phyloP scores from a whole-genome alignment of 2,113 vertebrate species.

The Lycaon pictus region DNA sequence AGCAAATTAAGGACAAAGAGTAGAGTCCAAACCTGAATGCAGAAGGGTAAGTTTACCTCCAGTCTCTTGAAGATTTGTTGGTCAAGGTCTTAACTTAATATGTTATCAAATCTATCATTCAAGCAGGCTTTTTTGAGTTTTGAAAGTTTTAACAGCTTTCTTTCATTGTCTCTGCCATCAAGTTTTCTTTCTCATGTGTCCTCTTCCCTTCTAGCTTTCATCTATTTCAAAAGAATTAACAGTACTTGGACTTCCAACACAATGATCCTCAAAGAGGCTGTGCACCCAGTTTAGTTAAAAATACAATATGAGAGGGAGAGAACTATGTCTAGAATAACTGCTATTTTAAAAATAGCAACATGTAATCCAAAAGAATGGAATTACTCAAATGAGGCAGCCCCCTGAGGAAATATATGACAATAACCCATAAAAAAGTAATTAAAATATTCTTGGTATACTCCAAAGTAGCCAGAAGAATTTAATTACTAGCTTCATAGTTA shows the following conservation, averaged over 20 bases:
- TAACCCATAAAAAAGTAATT: constrained; percentile 67
- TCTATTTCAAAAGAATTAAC: constrained; percentile 54
- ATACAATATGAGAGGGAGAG: constrained; percentile 40
- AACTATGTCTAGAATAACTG: constrained; percentile 49
- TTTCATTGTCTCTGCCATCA: background rate
- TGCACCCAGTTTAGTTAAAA: constrained; percentile 51
- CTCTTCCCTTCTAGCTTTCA: constrained; percentile 51
- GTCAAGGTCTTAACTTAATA: background rate
- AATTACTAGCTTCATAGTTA: constrained; percentile 67
- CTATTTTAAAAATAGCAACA: constrained; percentile 64
- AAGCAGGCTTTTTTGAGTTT: background rate
- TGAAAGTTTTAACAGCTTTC: constrained; percentile 18
- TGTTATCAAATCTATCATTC: background rate
- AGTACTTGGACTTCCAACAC: constrained; percentile 26
- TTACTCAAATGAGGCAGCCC: constrained; percentile 46
- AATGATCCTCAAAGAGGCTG: constrained; percentile 45
- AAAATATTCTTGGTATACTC: constrained; percentile 63
- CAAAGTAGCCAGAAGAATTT: constrained; percentile 59
- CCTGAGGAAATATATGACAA: constrained; percentile 61
- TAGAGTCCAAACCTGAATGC: background rate
- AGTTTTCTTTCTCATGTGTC: constrained; percentile 10
- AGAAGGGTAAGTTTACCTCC: background rate
- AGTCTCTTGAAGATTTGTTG: background rate
- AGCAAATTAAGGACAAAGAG: background rate
- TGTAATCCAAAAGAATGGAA: constrained; percentile 42